Percentiles rank a stretch among this genome's conserved stretches.
phyloP scores from a whole-genome alignment of 2,797 vertebrate genomes.

The Girardinus metallicus region DNA sequence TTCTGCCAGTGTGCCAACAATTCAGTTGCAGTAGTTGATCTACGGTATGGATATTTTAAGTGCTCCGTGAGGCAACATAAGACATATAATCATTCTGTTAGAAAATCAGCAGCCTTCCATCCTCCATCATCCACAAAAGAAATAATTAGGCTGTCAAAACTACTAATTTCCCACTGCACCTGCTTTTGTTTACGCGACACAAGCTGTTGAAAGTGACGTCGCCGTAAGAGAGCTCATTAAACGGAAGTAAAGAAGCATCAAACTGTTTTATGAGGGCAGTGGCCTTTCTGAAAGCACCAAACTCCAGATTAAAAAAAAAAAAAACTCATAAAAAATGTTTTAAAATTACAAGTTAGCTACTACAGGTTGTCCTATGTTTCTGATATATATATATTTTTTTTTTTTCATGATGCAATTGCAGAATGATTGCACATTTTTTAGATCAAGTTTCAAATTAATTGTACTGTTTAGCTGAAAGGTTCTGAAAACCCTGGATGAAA shows the following conservation, averaged over 20 bases:
- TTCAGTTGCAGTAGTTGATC: constrained; percentile 6
- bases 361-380: background rate
- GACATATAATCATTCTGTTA: constrained; percentile 27
- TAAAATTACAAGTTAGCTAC: constrained; percentile 7
- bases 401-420: constrained; percentile 2
- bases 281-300: constrained; percentile 40
- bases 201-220: constrained; percentile 11
- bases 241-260: constrained; percentile 29
- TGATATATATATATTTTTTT: constrained; percentile 1
- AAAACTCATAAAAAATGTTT: background rate
- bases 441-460: constrained; percentile 14
- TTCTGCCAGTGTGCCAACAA: constrained; percentile 2
- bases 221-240: constrained; percentile 35
- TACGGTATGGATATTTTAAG: constrained; percentile 14
- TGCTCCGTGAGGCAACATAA: background rate
- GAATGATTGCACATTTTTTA: background rate
- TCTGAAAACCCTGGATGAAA: background rate
- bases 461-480: constrained; percentile 3
- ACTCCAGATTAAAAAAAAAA: background rate
- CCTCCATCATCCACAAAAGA: constrained; percentile 7
- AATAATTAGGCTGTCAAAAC: constrained; percentile 38
- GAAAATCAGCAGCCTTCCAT: constrained; percentile 21
- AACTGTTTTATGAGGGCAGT: constrained; percentile 16
- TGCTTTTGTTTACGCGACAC: constrained; percentile 31
- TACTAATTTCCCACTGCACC: constrained; percentile 6